phyloP scores from a whole-genome alignment of 2,888 invertebrate genomes.

The Gymnoscelis rufifasciata region DNA sequence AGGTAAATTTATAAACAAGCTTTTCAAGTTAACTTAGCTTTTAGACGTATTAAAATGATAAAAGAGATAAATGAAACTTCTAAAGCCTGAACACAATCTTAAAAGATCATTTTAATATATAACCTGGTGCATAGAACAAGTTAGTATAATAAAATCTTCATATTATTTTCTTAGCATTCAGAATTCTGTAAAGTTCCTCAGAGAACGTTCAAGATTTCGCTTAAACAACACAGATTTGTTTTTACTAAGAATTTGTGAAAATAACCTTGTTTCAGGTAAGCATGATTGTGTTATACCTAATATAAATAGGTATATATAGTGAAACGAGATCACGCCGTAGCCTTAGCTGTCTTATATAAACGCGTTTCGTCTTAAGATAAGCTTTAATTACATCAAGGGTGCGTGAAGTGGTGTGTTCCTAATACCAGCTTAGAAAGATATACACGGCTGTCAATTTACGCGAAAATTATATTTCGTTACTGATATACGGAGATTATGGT shows the following conservation, averaged over 20 bases:
- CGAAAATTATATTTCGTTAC: too few species aligned
- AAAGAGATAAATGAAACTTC: too few species aligned
- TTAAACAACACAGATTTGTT: background rate
- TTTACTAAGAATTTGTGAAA: background rate
- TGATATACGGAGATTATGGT: too few species aligned
- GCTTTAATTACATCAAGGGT: background rate
- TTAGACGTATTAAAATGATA: background rate
- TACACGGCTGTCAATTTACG: too few species aligned
- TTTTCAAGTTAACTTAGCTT: background rate
- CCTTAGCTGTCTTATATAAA: background rate
- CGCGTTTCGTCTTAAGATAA: conserved; percentile 2
- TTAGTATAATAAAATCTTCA: too few species aligned
- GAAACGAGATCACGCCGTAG: too few species aligned
- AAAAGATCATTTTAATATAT: too few species aligned
- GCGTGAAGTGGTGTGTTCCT: background rate
- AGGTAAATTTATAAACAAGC: conserved; percentile 1
- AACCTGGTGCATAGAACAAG: too few species aligned
- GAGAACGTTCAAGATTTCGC: background rate
- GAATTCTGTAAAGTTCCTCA: background rate
- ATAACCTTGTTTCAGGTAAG: background rate
- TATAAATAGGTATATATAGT: too few species aligned
- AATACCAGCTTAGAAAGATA: too few species aligned
- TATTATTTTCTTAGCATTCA: background rate
- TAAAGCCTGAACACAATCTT: too few species aligned
- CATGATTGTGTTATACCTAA: conserved; percentile 1